Evolutionary conservation across 2,888 invertebrate species (phyloP), one percentile per base, ranked within the genome.

Genomic region (Clanis bilineata): DNA sequence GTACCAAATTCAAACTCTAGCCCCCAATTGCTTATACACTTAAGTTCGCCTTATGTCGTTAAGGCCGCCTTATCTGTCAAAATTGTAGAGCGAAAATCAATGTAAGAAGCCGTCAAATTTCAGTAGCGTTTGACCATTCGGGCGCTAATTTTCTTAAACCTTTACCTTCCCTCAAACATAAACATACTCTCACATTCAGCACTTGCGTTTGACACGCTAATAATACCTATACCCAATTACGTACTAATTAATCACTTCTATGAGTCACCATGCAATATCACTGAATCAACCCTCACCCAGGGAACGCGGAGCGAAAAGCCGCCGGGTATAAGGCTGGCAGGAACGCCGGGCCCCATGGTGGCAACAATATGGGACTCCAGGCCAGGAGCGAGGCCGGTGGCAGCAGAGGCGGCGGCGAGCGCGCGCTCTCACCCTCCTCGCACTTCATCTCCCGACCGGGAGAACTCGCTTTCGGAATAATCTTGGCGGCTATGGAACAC

Each of bases 321-420:
- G 95, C 95, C 76, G 94, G 95, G 87, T 94, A 96, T 80, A 94
- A 95, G 65, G 95, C 95, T 66, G 95, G 95, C 69, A 95, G 77
- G 64, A 95, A 92, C 41, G 95, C 95, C 70, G 95, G 95, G 58
- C 95, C 95, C 95, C 96, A 96, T 22, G 95, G 95, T 71, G 95
- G 95, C 82, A 96, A 86, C 74, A 96, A 84, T 64, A 95, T 94
- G 47, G 96, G 96, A 74, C 95, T 95, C 96, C 95, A 96, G 18
- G 95, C 95, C 79, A 96, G 85, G 79, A 96, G 92, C 60, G 95
- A 95, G n/a, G 94, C 93, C 60, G 93, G 93, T 64, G 93, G 93
- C 76, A 90, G 83, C 76, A 88, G 85, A 76, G 90, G 90, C 80
- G 83, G 83, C 71, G 83, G 80, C 64, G 88, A 83, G 66, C 87